Evolutionary conservation across 2,797 vertebrate species (phyloP).

Genomic region (Acipenser ruthenus): DNA sequence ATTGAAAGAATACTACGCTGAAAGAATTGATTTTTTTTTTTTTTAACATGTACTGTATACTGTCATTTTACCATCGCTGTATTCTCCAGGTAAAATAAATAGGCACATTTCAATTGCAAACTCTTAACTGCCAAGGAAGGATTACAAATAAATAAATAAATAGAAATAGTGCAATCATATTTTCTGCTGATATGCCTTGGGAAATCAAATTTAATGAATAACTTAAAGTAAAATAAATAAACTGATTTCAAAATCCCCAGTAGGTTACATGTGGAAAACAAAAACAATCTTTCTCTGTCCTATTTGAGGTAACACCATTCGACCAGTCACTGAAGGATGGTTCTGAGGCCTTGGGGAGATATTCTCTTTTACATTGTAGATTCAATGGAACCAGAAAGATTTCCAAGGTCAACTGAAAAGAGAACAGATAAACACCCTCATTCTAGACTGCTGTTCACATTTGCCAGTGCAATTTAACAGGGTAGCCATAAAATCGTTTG

Average conservation of each 20-base stretch:
- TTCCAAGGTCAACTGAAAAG: not conserved
- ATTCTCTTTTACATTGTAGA: not conserved
- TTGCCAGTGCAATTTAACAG: not conserved
- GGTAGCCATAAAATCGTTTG: not conserved
- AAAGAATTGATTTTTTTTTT: no score
- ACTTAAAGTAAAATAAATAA: no score
- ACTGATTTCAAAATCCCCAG: no score
- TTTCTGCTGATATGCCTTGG: no score
- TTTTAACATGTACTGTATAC: not conserved
- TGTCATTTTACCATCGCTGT: not conserved
- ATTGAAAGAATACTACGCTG: no score
- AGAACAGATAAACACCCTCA: slow-evolving; percentile 1
- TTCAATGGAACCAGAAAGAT: not conserved
- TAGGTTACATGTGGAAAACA: no score
- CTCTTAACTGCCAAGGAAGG: not conserved
- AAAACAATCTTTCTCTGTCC: not conserved
- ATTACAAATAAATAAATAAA: not conserved
- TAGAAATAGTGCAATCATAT: no score
- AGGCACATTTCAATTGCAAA: not conserved
- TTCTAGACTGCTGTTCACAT: not conserved
- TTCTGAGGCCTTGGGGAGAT: not conserved
- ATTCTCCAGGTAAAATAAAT: not conserved
- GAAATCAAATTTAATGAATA: no score
- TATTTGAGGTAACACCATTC: not conserved
- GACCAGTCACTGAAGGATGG: not conserved